phyloP scores from a whole-genome alignment of 2,113 vertebrate species.

The cattle (Bos taurus) region ARS-UCD2.0 NC_037345.1:8873501-8874000 shows the following conservation, averaged over 20 bases:
- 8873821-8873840: slow-evolving; percentile 44
- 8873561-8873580: slow-evolving; percentile 50
- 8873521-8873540: neutral
- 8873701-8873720: slow-evolving; percentile 24
- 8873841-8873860: slow-evolving; percentile 39
- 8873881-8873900: neutral
- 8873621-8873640: slow-evolving; percentile 44
- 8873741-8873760: neutral
- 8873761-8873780: slow-evolving; percentile 1
- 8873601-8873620: slow-evolving; percentile 56
- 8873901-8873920: neutral
- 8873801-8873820: slow-evolving; percentile 48
- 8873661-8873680: slow-evolving; percentile 38
- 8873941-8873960: slow-evolving; percentile 64
- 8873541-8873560: slow-evolving; percentile 10
- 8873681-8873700: slow-evolving; percentile 53
- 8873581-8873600: slow-evolving; percentile 64
- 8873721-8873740: slow-evolving; percentile 8
- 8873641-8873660: slow-evolving; percentile 58
- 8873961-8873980: slow-evolving; percentile 72
- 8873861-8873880: neutral
- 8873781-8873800: slow-evolving; percentile 55
- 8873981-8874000: slow-evolving; percentile 71
- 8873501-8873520: slow-evolving; percentile 5
- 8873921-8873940: slow-evolving; percentile 6